Evolutionary conservation across 1,140 invertebrate species (phyloP), one percentile per base, ranked within the genome.

Genomic region (Drosophila littoralis): DNA sequence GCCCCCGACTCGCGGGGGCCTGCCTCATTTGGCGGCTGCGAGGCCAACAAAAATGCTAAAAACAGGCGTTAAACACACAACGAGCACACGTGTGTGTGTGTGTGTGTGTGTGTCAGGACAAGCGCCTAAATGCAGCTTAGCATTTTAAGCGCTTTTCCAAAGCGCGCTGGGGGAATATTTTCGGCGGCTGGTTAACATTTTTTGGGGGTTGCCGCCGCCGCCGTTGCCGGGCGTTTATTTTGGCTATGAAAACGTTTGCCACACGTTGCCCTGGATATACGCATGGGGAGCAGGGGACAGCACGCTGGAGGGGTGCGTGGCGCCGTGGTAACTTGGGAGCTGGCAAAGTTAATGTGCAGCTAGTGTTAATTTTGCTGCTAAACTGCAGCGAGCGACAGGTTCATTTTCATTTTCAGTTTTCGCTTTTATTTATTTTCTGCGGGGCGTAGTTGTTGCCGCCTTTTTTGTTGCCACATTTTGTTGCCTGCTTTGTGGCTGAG

Each of bases 121-220:
- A 48, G 63, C 79, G 83, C 83, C 83, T 83, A 80, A 86, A 86
- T 81, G 76, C 73, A 83, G 83, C 83, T 88, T 89, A 89, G 79
- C 79, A 75, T 83, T 88, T 86, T 88, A 88, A 86, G 79, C 79
- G 76, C 69, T 88, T 88, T 70, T 48, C 66, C 83, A 88, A 86
- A 80, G 77, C 71, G 35, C 63, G 76, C 75, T 66, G n/a, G 43
- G 79, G 83, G 58, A 75, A 61, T 0, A 73, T 55, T 76, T 79
- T 77, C 51, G 46, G 66, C 67, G 54, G 61, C 66, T 68, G 51
- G 59, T 73, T 55, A 45, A 51, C n/a, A 79, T 36, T 64, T 65
- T 65, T 12, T 52, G 52, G 42, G 28, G 13, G 6, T 28, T 3
- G 32, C n/a, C 15, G 12, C n/a, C 42, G 59, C 77, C 70, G 66